Percentiles rank a stretch among this genome's conserved stretches.
Evolutionary conservation across 2,113 vertebrate species (phyloP).

Genomic region (Dasyornis broadbenti): DNA sequence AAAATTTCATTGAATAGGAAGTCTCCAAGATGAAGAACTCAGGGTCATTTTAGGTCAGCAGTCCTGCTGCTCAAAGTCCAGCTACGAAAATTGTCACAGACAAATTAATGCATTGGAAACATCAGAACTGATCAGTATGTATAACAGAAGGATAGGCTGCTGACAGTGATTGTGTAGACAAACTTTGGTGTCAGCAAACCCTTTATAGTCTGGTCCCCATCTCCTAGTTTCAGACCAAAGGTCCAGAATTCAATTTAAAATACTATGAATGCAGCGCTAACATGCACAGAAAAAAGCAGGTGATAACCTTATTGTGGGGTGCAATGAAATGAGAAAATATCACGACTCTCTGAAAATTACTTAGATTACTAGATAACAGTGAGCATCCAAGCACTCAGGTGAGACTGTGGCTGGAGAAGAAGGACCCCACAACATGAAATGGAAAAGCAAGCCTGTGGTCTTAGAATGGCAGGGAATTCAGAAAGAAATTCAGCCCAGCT

Average conservation of each 20-base stretch:
- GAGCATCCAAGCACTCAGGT: neutral
- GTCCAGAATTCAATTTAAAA: slow-evolving; percentile 17
- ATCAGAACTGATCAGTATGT: neutral
- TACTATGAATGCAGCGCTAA: neutral
- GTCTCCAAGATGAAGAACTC: neutral
- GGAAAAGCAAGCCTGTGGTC: neutral
- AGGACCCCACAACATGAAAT: neutral
- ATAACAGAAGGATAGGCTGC: neutral
- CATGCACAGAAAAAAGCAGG: neutral
- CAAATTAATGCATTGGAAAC: neutral
- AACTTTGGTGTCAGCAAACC: neutral
- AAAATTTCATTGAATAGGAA: neutral
- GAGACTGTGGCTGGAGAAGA: fast-evolving
- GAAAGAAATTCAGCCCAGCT: neutral
- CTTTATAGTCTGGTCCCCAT: neutral
- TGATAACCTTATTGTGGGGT: neutral
- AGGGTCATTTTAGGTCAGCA: neutral
- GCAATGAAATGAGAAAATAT: neutral
- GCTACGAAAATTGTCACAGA: neutral
- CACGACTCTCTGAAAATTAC: fast-evolving
- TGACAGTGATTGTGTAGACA: neutral
- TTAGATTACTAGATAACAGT: neutral
- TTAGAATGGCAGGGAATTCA: neutral
- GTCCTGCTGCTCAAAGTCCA: neutral
- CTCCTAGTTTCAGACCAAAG: neutral